phyloP scores from a whole-genome alignment of 2,797 vertebrate genomes.

The Anomalospiza imberbis region DNA sequence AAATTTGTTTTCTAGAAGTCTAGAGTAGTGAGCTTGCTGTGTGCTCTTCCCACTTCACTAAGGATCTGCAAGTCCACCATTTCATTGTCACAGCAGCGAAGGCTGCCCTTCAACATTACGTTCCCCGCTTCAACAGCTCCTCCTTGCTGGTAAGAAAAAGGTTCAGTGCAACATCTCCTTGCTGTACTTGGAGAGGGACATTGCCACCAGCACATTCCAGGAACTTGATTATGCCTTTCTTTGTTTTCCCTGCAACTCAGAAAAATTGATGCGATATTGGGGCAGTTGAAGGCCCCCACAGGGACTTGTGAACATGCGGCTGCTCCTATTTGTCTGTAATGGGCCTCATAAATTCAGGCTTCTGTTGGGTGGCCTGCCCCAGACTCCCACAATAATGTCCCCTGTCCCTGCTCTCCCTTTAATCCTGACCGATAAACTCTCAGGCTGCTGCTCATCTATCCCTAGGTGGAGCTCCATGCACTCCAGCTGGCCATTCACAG shows the following conservation, averaged over 20 bases:
- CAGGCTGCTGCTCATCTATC: neutral
- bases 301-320: neutral
- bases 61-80: neutral
- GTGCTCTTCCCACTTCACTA: neutral
- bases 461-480: neutral
- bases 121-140: neutral
- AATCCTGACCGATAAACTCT: neutral
- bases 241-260: neutral
- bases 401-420: neutral
- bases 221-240: neutral
- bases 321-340: neutral
- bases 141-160: neutral
- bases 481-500: neutral
- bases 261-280: neutral
- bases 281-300: too few relatives aligned
- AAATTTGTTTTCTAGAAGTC: neutral
- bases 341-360: neutral
- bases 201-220: neutral
- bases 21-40: neutral
- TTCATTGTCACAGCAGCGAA: neutral
- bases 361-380: neutral
- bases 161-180: neutral
- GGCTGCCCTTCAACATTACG: neutral
- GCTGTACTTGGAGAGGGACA: neutral
- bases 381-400: too few relatives aligned